phyloP scores from a whole-genome alignment of 2,113 vertebrate genomes.

The Pangasianodon gigas region DNA sequence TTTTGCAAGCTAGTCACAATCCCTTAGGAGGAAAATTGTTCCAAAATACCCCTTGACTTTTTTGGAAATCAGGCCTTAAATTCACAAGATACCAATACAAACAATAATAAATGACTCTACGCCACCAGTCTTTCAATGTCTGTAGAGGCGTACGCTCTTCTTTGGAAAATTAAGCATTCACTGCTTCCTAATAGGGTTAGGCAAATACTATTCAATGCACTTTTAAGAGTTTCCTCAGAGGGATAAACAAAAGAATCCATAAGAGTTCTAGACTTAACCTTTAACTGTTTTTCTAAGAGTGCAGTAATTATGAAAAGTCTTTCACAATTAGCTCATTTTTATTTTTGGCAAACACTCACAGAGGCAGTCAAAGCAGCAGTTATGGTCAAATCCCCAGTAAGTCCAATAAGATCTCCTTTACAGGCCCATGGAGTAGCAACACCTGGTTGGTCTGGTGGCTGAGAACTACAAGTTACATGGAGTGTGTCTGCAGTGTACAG shows the following conservation, averaged over 20 bases:
- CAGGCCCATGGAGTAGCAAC: background rate
- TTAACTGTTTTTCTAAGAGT: background rate
- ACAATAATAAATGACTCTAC: background rate
- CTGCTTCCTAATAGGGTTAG: constrained; percentile 1
- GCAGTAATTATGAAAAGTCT: background rate
- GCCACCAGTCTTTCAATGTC: background rate
- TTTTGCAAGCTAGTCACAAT: background rate
- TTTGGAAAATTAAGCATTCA: background rate
- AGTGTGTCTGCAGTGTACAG: background rate
- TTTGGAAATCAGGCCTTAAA: background rate
- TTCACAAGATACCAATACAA: background rate
- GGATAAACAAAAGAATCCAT: constrained; percentile 14
- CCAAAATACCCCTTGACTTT: background rate
- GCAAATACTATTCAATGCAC: background rate
- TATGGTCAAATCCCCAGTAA: constrained; percentile 11
- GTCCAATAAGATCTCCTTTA: constrained; percentile 16
- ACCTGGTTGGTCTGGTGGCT: background rate
- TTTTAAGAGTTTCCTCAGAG: background rate
- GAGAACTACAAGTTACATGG: background rate
- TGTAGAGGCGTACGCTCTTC: background rate
- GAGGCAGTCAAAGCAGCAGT: background rate
- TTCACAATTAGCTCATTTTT: constrained; percentile 20
- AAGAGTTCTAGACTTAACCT: background rate
- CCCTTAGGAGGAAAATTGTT: background rate
- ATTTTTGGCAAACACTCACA: background rate